These are phyloP conservation scores for Sipha maydis DNA, from an alignment of 2,888 invertebrate genomes.

Conservation along the genomic window DNA sequence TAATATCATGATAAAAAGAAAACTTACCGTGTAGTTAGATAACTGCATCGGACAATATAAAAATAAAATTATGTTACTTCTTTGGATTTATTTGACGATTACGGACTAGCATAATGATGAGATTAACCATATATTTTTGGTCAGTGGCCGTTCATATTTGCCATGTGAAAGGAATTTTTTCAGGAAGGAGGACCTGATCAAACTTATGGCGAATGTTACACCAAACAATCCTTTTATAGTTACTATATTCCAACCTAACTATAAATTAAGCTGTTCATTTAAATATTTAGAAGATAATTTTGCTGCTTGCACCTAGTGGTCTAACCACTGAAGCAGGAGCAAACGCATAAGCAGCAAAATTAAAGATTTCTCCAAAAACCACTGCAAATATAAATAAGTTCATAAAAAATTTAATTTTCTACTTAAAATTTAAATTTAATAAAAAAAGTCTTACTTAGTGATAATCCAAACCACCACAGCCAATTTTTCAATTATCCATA, in stretches of 20 bases:
- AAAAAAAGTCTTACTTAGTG: constrained; percentile 77
- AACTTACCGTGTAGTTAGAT: too few species aligned
- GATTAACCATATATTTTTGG: constrained; percentile 21
- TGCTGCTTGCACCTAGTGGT: constrained; percentile 92
- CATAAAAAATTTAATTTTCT: not conserved
- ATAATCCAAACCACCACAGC: constrained; percentile 96
- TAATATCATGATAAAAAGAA: too few species aligned
- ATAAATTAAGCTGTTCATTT: constrained; percentile 87
- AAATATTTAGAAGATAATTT: constrained; percentile 88
- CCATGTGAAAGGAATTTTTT: too few species aligned
- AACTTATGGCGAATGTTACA: too few species aligned
- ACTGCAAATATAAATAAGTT: constrained; percentile 73
- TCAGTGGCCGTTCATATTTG: constrained; percentile 58
- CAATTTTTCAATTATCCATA: constrained; percentile 93
- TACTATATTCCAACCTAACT: too few species aligned
- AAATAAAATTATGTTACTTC: too few species aligned
- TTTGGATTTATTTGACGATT: too few species aligned
- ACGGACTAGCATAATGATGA: too few species aligned
- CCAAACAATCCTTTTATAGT: too few species aligned
- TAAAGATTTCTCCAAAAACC: constrained; percentile 93
- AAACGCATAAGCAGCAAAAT: constrained; percentile 96
- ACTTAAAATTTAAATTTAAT: constrained; percentile 50
- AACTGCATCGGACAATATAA: too few species aligned
- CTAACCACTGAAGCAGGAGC: constrained; percentile 96
- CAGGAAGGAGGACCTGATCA: too few species aligned